A percentile compares a stretch with the other conserved stretches of the same genome.
These are phyloP conservation scores for Lycophotia porphyrea DNA, from an alignment of 2,888 invertebrate genomes.

Conservation along the genomic window DNA sequence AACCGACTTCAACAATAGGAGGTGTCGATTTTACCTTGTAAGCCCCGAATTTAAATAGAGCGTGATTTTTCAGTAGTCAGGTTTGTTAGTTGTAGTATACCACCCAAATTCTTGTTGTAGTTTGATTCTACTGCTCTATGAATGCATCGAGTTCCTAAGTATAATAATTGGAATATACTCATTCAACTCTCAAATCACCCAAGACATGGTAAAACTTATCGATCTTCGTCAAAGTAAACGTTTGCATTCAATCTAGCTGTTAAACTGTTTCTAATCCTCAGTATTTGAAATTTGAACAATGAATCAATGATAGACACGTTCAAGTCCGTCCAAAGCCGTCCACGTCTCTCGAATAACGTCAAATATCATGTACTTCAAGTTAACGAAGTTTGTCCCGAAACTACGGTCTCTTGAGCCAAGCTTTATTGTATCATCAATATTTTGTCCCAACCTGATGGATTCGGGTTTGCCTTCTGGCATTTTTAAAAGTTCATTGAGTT, in stretches of 20 bases:
- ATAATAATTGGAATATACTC: background rate
- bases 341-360: constrained; percentile 38
- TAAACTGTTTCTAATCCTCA: constrained; percentile 17
- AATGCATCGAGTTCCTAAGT: background rate
- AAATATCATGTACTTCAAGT: constrained; percentile 43
- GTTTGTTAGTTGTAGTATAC: no score
- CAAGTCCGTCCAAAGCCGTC: background rate
- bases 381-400: constrained; percentile 49
- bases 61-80: no score
- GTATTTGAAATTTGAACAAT: constrained; percentile 32
- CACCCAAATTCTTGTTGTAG: no score
- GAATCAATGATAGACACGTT: constrained; percentile 19
- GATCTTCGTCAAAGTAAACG: constrained; percentile 1
- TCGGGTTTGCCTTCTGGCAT: constrained; percentile 28
- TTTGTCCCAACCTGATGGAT: constrained; percentile 21
- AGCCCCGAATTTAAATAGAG: no score
- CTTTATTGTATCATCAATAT: constrained; percentile 46
- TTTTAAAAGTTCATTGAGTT: constrained; percentile 33
- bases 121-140: background rate
- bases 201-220: constrained; percentile 11
- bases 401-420: constrained; percentile 17
- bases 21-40: no score
- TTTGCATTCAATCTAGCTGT: background rate
- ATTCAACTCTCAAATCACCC: constrained; percentile 3
- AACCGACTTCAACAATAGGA: no score